A percentile compares a stretch with the other conserved stretches of the same genome.
These are phyloP conservation scores for Mesocentrotus franciscanus DNA, from an alignment of 53 echinoderm and acorn worm genomes.

Conservation along the genomic window DNA sequence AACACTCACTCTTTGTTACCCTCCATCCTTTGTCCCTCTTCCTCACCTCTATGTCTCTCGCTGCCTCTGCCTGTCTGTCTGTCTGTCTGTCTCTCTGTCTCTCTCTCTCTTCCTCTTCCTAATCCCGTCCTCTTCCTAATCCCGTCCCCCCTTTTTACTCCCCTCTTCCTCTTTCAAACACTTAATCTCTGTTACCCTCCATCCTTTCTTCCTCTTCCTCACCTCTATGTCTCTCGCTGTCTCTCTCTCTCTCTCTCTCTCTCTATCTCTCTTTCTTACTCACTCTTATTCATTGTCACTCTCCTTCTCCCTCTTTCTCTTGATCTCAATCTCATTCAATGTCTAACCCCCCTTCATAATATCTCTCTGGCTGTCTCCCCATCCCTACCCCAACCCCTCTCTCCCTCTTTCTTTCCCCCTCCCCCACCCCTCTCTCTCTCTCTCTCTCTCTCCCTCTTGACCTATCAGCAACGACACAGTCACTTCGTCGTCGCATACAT, in stretches of 20 bases:
- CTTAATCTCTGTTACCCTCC: too few relatives aligned
- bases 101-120: neutral
- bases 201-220: neutral
- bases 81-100: neutral
- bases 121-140: too few relatives aligned
- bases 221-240: neutral
- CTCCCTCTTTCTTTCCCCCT: neutral
- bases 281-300: too few relatives aligned
- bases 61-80: neutral
- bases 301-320: too few relatives aligned
- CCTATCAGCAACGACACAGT: slow-evolving; percentile 21
- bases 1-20: too few relatives aligned
- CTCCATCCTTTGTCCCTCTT: neutral
- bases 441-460: neutral
- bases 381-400: neutral
- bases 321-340: too few relatives aligned
- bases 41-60: neutral
- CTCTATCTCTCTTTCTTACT: neutral
- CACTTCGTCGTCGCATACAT: neutral
- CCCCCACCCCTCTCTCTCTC: neutral
- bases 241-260: neutral
- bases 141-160: too few relatives aligned
- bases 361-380: neutral
- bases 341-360: too few relatives aligned
- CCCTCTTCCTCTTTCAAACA: too few relatives aligned